Conservation (phyloP, 2,797 vertebrate species). For the Alca torda region DNA sequence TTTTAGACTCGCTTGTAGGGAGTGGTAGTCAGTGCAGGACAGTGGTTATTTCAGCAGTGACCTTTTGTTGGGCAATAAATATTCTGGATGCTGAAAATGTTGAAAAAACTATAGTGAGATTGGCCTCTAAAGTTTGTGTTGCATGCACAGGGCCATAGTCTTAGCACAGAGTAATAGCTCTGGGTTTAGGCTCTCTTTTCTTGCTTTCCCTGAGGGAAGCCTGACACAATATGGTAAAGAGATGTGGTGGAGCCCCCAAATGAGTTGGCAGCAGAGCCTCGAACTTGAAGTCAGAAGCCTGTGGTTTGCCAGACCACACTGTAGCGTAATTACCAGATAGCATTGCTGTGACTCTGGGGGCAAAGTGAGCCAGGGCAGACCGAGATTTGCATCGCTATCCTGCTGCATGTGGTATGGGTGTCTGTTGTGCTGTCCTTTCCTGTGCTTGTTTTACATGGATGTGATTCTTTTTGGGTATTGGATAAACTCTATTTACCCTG, state of each 20-base stretch:
- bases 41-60: not conserved
- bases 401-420: fast-evolving
- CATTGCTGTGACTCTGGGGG: not conserved
- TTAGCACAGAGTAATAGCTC: not conserved
- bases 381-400: fast-evolving
- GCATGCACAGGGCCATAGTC: fast-evolving
- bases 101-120: not conserved
- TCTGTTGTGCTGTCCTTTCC: not conserved
- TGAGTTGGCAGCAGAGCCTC: not conserved
- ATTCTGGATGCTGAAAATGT: not conserved
- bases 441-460: not conserved
- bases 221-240: not conserved
- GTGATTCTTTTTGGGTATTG: not conserved
- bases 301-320: not conserved
- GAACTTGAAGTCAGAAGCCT: not conserved
- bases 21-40: not conserved
- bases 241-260: not conserved
- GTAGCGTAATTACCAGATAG: not conserved
- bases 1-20: not conserved
- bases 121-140: not conserved
- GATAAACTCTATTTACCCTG: not conserved
- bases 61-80: not conserved
- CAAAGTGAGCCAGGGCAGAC: not conserved
- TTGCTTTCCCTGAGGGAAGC: not conserved
- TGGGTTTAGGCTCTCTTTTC: not conserved